Evolutionary conservation across 2,113 vertebrate genomes (phyloP), one percentile per base, ranked within the genome.

Genomic region (Conger conger): DNA sequence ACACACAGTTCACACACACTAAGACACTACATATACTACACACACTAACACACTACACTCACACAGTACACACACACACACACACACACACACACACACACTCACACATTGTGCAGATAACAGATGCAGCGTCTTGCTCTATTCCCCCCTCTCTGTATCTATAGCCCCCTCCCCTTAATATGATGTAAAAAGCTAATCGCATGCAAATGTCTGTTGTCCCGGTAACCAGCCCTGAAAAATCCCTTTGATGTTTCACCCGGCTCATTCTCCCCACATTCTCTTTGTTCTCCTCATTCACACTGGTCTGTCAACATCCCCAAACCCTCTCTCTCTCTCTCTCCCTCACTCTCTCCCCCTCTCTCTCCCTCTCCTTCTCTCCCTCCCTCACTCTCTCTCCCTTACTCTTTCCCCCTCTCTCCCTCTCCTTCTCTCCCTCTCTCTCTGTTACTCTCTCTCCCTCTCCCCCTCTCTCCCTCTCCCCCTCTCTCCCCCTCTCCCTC

Each of bases 161-260:
- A 30, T 57, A 40, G 20, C 78, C 73, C 83, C 88, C 86, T 90
- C 88, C 90, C 87, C 92, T 94, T 95, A 95, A 96, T 95, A 95
- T 95, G 94, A 96, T 96, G 95, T 96, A 96, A 95, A 95, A 95
- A 95, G 94, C 94, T 95, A 96, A 96, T 95, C 94, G 93, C 94
- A 96, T 96, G 95, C 95, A 95, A 96, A 96, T 96, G 94, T 95
- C 94, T 96, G 95, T 96, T 95, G 95, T 95, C 95, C 94, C 94
- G 95, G 95, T 95, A 96, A 95, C 95, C 92, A 91, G 95, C 92
- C 92, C 92, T 93, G 92, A 96, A 95, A 96, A 95, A 96, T 95
- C 94, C 94, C 94, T 96, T 96, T 96, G 95, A 96, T 95, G 95
- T 96, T 95, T 94, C 94, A 94, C 94, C 93, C 94, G 92, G 93